Base-by-base conservation (phyloP, 2,888 invertebrate species). In the Choreutis nemorana region DNA sequence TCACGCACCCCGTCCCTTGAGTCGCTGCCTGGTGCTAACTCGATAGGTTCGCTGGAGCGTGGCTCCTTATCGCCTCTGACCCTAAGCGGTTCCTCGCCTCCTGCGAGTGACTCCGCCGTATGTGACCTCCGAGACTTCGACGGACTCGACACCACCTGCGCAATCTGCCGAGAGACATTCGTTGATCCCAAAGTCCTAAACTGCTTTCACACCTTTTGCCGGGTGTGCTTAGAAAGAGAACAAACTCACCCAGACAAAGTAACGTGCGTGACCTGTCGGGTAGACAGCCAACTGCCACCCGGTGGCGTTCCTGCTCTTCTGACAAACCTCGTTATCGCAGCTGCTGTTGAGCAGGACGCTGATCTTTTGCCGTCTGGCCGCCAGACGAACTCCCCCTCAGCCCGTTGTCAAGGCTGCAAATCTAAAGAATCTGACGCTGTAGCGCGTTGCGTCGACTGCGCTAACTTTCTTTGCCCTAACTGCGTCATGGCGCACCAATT, bases 401-500 rank as follows among this genome's bases (percentile, higher is more conserved):
- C 84, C 37, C 87, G 89, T 48, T 97, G 97, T 81, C 97, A 96
- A 47, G 96, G 95, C 56, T 98, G 98, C 83, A 97, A 97, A 75
- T 92, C 92, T 44, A 92, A 91, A 63, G 93, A 95, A 66, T 88
- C 92, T 11, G 91, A 90, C 85, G 97, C 97, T 26, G 93, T 96
- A 33, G 96, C 96, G 37, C 91, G 94, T 62, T 97, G 97, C 73
- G 90, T 94, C 55, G 97, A 97, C 70, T 99, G 98, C 75, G 91
- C 92, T 55, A 95, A 95, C 64, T 94, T 91, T 64, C 86, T 99
- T 47, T 98, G 98, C 79, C 89, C 92, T 34, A 95, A 96, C 68
- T 98, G 98, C 85, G 94, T 95, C 54, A 96, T 96, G 88, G 97
- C 97, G 39, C 98, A 98, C 77, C 94, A 97, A 78, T 96, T 93